These are phyloP conservation scores for Fulmarus glacialis DNA, from an alignment of 2,113 vertebrate genomes.

Conservation along the genomic window DNA sequence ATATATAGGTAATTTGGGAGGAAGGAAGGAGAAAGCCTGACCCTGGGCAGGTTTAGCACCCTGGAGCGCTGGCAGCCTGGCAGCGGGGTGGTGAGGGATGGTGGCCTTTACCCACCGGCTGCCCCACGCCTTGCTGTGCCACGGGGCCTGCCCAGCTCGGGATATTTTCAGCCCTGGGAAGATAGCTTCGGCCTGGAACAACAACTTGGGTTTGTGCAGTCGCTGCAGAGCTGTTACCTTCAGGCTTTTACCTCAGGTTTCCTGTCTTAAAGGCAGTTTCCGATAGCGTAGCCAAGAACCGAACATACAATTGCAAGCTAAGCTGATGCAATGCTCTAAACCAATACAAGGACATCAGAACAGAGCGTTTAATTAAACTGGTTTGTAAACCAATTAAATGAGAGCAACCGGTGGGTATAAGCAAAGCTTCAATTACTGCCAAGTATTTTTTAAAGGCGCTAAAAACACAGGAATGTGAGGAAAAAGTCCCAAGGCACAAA, in stretches of 20 bases:
- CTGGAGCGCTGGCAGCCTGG: rapidly evolving
- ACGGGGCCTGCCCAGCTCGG: rapidly evolving
- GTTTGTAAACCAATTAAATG: background rate
- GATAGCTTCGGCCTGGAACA: background rate
- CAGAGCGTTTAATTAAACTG: background rate
- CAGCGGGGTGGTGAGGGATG: rapidly evolving
- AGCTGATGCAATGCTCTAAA: background rate
- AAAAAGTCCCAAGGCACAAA: background rate
- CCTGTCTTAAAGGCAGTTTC: conserved; percentile 12
- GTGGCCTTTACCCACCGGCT: background rate
- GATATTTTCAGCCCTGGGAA: background rate
- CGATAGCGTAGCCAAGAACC: background rate
- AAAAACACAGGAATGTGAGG: background rate
- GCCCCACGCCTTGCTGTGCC: rapidly evolving
- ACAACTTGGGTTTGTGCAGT: background rate
- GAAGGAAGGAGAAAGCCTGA: background rate
- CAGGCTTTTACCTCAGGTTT: conserved; percentile 6
- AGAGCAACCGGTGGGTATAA: background rate
- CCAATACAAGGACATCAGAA: background rate
- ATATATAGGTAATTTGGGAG: background rate
- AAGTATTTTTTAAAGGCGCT: background rate
- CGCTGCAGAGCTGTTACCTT: background rate
- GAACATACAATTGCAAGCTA: background rate
- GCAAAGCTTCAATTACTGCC: background rate
- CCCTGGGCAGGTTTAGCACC: background rate